phyloP scores from a whole-genome alignment of 2,113 vertebrate species.

The Antigone vipio region DNA sequence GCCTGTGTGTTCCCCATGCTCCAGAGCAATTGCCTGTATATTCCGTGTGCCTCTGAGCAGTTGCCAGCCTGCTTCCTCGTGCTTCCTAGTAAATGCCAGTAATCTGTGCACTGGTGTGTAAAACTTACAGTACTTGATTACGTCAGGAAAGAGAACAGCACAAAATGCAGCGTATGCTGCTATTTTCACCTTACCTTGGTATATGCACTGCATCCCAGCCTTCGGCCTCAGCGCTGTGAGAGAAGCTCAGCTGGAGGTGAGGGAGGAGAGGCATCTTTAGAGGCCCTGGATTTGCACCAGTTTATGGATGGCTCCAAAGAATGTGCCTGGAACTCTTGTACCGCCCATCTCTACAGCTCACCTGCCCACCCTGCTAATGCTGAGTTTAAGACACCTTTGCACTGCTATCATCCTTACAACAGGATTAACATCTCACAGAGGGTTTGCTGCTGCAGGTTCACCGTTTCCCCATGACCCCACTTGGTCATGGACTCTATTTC shows the following conservation, averaged over 20 bases:
- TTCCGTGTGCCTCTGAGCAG: constrained; percentile 28
- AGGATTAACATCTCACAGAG: neutral
- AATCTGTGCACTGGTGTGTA: constrained; percentile 34
- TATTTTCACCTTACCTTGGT: neutral
- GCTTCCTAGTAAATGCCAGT: constrained; percentile 50
- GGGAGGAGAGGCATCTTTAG: neutral
- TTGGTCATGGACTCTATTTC: neutral
- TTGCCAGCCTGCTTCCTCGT: constrained; percentile 27
- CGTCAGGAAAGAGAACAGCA: neutral
- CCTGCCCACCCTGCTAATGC: neutral
- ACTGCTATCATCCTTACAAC: neutral
- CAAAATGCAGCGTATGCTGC: neutral
- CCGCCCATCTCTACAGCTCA: neutral
- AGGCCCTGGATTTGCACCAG: neutral
- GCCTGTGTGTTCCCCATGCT: constrained; percentile 11
- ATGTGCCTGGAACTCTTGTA: neutral
- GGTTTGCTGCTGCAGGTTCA: neutral
- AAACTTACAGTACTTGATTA: constrained; percentile 27
- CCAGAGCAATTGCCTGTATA: constrained; percentile 41
- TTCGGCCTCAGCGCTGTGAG: accelerated
- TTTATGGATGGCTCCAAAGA: neutral
- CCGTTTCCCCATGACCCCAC: no score
- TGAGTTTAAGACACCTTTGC: neutral
- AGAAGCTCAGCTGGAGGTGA: neutral
- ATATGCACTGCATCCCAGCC: neutral